Conservation (phyloP, 2,888 invertebrate species). For the Polia nebulosa region DNA sequence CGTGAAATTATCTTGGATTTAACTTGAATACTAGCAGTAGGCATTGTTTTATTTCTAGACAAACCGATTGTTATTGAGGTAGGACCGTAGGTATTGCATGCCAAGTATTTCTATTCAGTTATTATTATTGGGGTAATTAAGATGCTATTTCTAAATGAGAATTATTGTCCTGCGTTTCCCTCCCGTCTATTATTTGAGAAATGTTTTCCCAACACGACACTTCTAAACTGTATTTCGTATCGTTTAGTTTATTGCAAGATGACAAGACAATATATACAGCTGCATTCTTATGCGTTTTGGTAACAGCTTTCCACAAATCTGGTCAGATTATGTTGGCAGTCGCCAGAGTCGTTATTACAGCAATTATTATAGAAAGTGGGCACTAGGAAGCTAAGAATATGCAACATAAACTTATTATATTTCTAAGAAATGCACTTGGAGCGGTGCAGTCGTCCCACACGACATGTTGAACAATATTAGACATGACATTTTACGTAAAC, state of each 20-base stretch:
- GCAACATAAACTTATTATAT: not conserved
- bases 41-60: constrained; percentile 25
- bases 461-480: constrained; percentile 35
- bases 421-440: constrained; percentile 26
- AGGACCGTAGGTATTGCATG: constrained; percentile 5
- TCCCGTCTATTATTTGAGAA: not conserved
- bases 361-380: constrained; percentile 11
- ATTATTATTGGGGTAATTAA: not conserved
- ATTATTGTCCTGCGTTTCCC: not conserved
- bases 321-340: not conserved
- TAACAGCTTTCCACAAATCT: not conserved
- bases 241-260: not conserved
- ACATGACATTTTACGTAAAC: constrained; percentile 49
- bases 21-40: constrained; percentile 44
- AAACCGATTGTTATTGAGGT: constrained; percentile 17
- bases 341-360: too few species aligned
- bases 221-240: not conserved
- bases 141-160: not conserved
- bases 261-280: not conserved
- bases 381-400: constrained; percentile 15
- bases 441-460: constrained; percentile 9
- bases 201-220: not conserved
- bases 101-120: constrained; percentile 13
- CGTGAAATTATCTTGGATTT: constrained; percentile 20
- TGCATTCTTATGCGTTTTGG: not conserved